phyloP scores from a whole-genome alignment of 1,140 invertebrate species.

The Whitmania pigra region DNA sequence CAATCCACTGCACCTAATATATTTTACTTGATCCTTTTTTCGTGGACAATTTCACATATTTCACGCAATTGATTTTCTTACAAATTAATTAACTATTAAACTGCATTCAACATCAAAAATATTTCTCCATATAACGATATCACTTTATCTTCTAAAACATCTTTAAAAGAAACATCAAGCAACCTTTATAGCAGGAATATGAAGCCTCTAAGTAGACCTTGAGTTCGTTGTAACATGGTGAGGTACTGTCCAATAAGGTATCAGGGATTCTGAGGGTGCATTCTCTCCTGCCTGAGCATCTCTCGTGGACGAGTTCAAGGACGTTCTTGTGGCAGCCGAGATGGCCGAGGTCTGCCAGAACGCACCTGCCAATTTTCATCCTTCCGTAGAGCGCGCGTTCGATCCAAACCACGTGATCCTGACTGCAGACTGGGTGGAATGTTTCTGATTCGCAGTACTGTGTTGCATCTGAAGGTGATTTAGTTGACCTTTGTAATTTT shows the following conservation, averaged over 20 bases:
- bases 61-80: too few species aligned
- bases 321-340: constrained; percentile 11
- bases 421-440: constrained; percentile 4
- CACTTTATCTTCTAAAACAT: too few species aligned
- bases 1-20: too few species aligned
- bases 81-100: too few species aligned
- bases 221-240: constrained; percentile 14
- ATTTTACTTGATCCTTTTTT: too few species aligned
- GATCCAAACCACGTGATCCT: constrained; percentile 4
- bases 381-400: constrained; percentile 9
- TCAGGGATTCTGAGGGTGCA: constrained; percentile 10
- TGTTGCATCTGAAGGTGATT: too few species aligned
- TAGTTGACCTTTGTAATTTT: too few species aligned
- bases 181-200: constrained; percentile 10
- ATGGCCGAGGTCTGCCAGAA: constrained; percentile 9
- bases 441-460: constrained; percentile 21
- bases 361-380: constrained; percentile 19
- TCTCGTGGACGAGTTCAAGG: not conserved
- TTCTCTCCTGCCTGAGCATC: constrained; percentile 3
- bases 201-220: constrained; percentile 17
- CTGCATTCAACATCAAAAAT: too few species aligned
- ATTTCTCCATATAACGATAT: too few species aligned
- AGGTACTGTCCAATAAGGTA: not conserved
- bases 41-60: too few species aligned
- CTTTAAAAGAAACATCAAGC: too few species aligned